phyloP scores from a whole-genome alignment of 1,140 invertebrate species.

The Venturia canescens region DNA sequence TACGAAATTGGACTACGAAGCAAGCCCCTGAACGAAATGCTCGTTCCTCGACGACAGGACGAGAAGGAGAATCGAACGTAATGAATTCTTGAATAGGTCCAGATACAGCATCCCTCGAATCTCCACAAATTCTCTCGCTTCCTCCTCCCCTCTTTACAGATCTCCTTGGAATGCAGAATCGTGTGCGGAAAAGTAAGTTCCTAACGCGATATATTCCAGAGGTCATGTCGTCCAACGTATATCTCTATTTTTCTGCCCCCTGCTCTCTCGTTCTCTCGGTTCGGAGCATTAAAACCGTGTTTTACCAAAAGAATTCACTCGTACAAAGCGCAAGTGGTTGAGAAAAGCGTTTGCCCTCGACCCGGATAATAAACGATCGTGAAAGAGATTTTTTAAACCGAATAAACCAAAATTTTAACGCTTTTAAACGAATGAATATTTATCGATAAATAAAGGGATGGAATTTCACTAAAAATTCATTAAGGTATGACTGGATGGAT shows the following conservation, averaged over 20 bases:
- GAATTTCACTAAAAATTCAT: too few species aligned
- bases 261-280: too few species aligned
- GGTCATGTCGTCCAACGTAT: constrained; percentile 23
- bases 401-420: too few species aligned
- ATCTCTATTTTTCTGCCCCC: not conserved
- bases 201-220: constrained; percentile 45
- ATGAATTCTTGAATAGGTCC: constrained; percentile 64
- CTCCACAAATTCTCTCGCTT: not conserved
- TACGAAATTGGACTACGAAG: constrained; percentile 45
- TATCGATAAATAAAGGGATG: too few species aligned
- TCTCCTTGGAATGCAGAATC: constrained; percentile 23
- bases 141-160: not conserved
- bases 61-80: constrained; percentile 61
- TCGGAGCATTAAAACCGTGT: too few species aligned
- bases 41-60: not conserved
- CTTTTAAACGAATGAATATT: too few species aligned
- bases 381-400: too few species aligned
- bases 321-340: too few species aligned
- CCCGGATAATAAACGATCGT: too few species aligned
- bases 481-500: too few species aligned
- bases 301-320: too few species aligned
- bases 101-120: constrained; percentile 10
- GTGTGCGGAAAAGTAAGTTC: constrained; percentile 59
- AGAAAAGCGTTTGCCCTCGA: too few species aligned
- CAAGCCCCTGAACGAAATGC: constrained; percentile 22